These are phyloP conservation scores for Puntigrus tetrazona DNA, from an alignment of 2,113 vertebrate genomes.

Conservation along the genomic window DNA sequence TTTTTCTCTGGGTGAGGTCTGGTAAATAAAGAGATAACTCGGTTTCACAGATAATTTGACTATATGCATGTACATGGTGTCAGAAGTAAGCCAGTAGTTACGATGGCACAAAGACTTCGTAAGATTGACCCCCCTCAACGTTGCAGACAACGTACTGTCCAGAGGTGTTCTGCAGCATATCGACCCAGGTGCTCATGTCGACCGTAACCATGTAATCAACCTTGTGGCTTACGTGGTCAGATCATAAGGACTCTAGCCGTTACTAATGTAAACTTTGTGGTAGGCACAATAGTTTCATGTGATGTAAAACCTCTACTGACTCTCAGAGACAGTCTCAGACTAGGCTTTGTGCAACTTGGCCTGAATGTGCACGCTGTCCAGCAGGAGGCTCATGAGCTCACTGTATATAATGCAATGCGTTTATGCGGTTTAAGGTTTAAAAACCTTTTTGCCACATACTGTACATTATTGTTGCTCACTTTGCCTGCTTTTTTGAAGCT, in stretches of 20 bases:
- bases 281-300: conserved; percentile 9
- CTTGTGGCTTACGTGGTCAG: background rate
- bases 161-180: background rate
- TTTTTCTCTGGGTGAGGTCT: no score
- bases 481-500: no score
- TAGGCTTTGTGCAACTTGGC: conserved; percentile 26
- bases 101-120: background rate
- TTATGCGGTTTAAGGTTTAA: no score
- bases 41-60: background rate
- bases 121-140: background rate
- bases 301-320: conserved; percentile 28
- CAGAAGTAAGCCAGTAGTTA: background rate
- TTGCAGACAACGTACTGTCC: background rate
- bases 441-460: no score
- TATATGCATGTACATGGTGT: background rate
- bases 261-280: background rate
- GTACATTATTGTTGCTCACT: no score
- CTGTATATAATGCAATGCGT: no score
- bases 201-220: background rate
- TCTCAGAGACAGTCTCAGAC: conserved; percentile 8
- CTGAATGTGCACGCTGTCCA: conserved; percentile 32
- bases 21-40: no score
- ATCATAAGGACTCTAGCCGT: background rate
- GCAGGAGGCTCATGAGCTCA: background rate
- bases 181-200: background rate